Evolutionary conservation across 2,888 invertebrate species (phyloP), one percentile per base, ranked within the genome.

Genomic region (Melieria crassipennis): DNA sequence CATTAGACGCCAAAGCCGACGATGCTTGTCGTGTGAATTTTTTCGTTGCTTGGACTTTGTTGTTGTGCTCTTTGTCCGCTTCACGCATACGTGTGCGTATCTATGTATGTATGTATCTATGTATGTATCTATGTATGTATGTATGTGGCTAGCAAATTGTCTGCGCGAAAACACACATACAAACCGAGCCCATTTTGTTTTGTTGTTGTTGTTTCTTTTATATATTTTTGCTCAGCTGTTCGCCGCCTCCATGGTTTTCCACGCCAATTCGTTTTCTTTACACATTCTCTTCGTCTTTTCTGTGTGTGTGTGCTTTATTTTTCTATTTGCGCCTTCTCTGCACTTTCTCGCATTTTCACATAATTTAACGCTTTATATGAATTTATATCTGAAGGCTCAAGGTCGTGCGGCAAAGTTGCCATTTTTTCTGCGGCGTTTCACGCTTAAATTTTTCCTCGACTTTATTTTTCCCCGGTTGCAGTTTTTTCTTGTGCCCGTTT

Each of bases 351-450:
- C 71, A 74, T 72, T 72, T 65, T 72, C 70, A 73, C 68, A 73
- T 67, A 65, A 45, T 74, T 76, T 72, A 30, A 73, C 60, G 43
- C 10, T 64, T 68, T 71, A 60, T 62, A 69, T 56, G 16, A 65
- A 71, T 48, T 58, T 68, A 58, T 64, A 64, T 60, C 47, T 73
- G 65, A 75, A 74, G 74, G 69, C 75, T 77, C 77, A 78, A 78
- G 76, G 77, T 77, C 78, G 73, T 73, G 68, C 70, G 58, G 71
- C 73, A 73, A 75, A 75, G 58, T 68, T 46, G 30, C 50, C 57
- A 55, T 56, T 71, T 73, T 67, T 70, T 62, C 47, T 68, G 65
- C 48, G 10, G 60, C n/a, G 11, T 47, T 45, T 42, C 48, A 3
- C 48, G 65, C 56, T 67, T 56, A n/a, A n/a, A 16, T 52, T 56